Percentiles rank a stretch among this genome's conserved stretches.
Conservation (phyloP, 2,888 invertebrate species). For the Pseudoips prasinana region DNA sequence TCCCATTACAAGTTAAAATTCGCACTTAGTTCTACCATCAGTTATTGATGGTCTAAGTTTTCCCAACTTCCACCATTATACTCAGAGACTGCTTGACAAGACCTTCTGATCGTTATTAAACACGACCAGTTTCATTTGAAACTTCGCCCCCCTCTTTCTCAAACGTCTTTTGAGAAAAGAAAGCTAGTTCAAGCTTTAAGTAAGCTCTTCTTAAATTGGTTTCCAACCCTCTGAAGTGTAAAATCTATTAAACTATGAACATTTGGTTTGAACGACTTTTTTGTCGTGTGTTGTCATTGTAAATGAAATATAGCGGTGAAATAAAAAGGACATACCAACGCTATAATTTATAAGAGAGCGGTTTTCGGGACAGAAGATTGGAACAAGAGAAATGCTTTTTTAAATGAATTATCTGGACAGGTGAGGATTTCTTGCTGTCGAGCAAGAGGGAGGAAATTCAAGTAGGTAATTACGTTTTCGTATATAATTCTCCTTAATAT, state of each 20-base stretch:
- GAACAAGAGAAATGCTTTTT: no score
- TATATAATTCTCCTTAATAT: no score
- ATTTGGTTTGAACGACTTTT: constrained; percentile 56
- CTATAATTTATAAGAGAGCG: no score
- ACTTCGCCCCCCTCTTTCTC: constrained; percentile 20
- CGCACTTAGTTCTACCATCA: constrained; percentile 46
- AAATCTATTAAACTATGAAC: constrained; percentile 56
- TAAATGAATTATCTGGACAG: no score
- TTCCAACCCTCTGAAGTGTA: constrained; percentile 35
- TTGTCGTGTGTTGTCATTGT: constrained; percentile 40
- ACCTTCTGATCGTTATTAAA: constrained; percentile 58
- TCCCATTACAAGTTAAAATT: constrained; percentile 25
- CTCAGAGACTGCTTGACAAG: constrained; percentile 51
- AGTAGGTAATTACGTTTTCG: no score
- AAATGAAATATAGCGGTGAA: constrained; percentile 29
- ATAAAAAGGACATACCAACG: constrained; percentile 9
- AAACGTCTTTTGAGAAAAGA: constrained; percentile 23
- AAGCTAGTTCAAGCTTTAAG: constrained; percentile 13
- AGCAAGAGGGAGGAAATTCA: no score
- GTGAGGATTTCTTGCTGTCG: no score
- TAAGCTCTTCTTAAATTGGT: constrained; percentile 41
- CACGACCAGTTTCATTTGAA: constrained; percentile 46
- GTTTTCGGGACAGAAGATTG: no score
- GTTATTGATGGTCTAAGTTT: constrained; percentile 67
- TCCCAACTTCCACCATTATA: constrained; percentile 64